phyloP scores from a whole-genome alignment of 2,113 vertebrate species.

The Phoenicopterus ruber region DNA sequence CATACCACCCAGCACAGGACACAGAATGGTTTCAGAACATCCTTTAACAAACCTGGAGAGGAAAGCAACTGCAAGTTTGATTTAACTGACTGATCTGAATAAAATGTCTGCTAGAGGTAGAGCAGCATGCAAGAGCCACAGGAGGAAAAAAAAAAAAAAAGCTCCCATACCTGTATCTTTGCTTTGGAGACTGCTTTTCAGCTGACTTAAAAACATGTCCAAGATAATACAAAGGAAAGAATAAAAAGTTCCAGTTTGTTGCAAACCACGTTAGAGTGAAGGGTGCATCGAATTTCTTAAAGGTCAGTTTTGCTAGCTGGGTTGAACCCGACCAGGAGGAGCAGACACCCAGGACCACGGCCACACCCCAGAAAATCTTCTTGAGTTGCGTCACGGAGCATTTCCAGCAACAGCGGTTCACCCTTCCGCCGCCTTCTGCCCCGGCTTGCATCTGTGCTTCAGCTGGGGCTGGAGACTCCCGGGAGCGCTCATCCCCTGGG shows the following conservation, averaged over 20 bases:
- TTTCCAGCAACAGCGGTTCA: conserved; percentile 76
- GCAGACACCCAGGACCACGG: conserved; percentile 89
- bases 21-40: not conserved
- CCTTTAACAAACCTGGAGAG: not conserved
- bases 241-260: conserved; percentile 94
- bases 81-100: not conserved
- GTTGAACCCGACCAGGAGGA: conserved; percentile 92
- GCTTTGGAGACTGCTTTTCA: conserved; percentile 88
- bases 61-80: not conserved
- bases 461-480: conserved; percentile 81
- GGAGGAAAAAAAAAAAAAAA: not conserved
- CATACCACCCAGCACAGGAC: not conserved
- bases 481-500: conserved; percentile 86
- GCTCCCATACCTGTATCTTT: conserved; percentile 87
- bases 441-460: conserved; percentile 77
- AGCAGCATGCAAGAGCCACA: not conserved
- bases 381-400: conserved; percentile 77
- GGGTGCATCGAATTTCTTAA: conserved; percentile 87
- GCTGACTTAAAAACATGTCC: conserved; percentile 88
- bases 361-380: conserved; percentile 88
- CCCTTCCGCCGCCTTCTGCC: conserved; percentile 72
- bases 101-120: not conserved
- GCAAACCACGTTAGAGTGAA: conserved; percentile 97
- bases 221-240: conserved; percentile 92
- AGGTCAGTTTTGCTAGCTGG: conserved; percentile 92